These are phyloP conservation scores for Poecilia latipinna DNA, from an alignment of 2,113 vertebrate genomes.

Conservation along the genomic window DNA sequence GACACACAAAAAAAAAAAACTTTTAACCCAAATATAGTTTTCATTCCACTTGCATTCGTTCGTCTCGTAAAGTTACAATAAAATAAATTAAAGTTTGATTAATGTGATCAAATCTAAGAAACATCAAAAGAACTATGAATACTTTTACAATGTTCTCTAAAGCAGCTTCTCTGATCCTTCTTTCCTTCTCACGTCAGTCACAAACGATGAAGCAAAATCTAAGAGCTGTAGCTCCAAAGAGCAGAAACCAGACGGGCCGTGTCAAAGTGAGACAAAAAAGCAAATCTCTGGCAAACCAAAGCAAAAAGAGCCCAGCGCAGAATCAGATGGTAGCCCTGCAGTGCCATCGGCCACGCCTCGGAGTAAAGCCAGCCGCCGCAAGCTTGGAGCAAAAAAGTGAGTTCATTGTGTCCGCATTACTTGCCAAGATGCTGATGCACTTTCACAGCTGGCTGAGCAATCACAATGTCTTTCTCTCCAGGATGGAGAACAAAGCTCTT, in stretches of 20 bases:
- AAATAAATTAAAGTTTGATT: too few relatives aligned
- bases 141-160: not conserved
- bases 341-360: conserved; percentile 53
- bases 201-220: conserved; percentile 39
- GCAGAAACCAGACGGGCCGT: conserved; percentile 70
- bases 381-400: conserved; percentile 82
- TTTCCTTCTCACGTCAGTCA: conserved; percentile 31
- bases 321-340: conserved; percentile 22
- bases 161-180: conserved; percentile 5
- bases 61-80: too few relatives aligned
- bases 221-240: conserved; percentile 75
- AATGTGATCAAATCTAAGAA: too few relatives aligned
- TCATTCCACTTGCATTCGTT: too few relatives aligned
- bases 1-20: too few relatives aligned
- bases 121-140: not conserved
- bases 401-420: conserved; percentile 32
- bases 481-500: conserved; percentile 81
- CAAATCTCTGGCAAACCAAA: conserved; percentile 14
- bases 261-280: conserved; percentile 24
- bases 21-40: too few relatives aligned
- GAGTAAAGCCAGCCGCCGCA: conserved; percentile 68
- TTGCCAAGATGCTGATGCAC: not conserved
- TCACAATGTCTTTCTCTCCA: conserved; percentile 52
- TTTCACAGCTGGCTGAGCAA: not conserved
- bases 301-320: conserved; percentile 24